Evolutionary conservation across 2,888 invertebrate species (phyloP), one percentile per base, ranked within the genome.

Genomic region (Catotricha subobsoleta): DNA sequence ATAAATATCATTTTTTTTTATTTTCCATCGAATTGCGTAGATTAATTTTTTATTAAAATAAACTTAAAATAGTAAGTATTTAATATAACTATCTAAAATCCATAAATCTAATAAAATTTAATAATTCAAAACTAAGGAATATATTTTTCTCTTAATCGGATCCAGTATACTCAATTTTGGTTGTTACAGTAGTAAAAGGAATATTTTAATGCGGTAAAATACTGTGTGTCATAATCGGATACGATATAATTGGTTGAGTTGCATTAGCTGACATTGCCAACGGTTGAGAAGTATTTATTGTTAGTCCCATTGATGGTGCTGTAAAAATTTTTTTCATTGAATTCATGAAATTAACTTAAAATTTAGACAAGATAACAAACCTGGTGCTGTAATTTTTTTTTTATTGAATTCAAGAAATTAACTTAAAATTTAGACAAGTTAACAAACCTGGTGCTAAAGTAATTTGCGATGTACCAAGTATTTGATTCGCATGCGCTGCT

Each of bases 171-270:
- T n/a, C n/a, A n/a, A n/a, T n/a, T n/a, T n/a, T n/a, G n/a, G n/a
- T n/a, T n/a, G n/a, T n/a, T n/a, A n/a, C n/a, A n/a, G n/a, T n/a
- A n/a, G n/a, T n/a, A n/a, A n/a, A 25, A 25, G 10, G 25, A 25
- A 25, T 6, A 6, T 8, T 8, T 40, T 50, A 51, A 38, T 53
- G 53, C 6, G 53, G 58, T 15, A 60, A 47, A 43, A 68, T 63
- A 46, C 65, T 66, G 47, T 74, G 74, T 13, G 74, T 73, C 69
- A 75, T 73, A 36, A 76, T 72, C 2, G 76, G 75, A 52, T 73
- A 75, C 1, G 75, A 74, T 37, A 75, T 72, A 52, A 75, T 65
- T 2, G 74, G 69, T 42, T 71, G 71, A 1, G 69, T 67, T 5
- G 71, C 66, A 49, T 71, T 71, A 5, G 35, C 35, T 3, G 72